These are phyloP conservation scores for Morpho helenor DNA, from an alignment of 2,888 invertebrate species.

Conservation along the genomic window DNA sequence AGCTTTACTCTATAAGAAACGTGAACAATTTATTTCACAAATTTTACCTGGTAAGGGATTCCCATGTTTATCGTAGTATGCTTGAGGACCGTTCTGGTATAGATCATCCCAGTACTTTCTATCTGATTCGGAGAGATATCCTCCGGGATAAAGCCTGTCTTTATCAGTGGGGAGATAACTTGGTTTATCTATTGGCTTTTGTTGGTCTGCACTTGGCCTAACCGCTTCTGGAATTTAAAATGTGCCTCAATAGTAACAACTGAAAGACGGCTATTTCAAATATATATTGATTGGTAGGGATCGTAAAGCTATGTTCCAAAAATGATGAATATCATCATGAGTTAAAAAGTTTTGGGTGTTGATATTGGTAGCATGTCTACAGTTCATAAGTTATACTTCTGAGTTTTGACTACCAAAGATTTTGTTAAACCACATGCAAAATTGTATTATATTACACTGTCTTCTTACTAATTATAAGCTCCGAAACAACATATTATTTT, in stretches of 20 bases:
- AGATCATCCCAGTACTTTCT: conserved; percentile 68
- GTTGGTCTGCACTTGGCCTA: conserved; percentile 27
- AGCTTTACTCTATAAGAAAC: no score
- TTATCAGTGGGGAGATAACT: conserved; percentile 33
- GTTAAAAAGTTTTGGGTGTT: no score
- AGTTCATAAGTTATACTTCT: no score
- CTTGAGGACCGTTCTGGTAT: conserved; percentile 65
- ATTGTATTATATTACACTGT: neutral
- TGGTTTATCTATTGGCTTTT: conserved; percentile 29
- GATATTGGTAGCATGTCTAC: no score
- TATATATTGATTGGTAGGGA: no score
- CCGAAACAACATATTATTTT: no score
- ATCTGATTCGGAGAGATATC: conserved; percentile 59
- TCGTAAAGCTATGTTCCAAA: no score
- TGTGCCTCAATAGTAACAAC: neutral
- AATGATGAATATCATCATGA: no score
- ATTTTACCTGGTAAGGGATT: conserved; percentile 67
- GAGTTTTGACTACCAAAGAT: neutral
- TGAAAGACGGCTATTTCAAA: no score
- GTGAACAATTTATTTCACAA: no score
- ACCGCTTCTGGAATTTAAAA: conserved; percentile 30
- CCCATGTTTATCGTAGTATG: conserved; percentile 68
- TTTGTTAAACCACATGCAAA: neutral
- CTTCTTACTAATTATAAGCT: neutral
- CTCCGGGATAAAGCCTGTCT: conserved; percentile 42